Conservation (phyloP, 2,113 vertebrate species). For the Panthera tigris region DNA sequence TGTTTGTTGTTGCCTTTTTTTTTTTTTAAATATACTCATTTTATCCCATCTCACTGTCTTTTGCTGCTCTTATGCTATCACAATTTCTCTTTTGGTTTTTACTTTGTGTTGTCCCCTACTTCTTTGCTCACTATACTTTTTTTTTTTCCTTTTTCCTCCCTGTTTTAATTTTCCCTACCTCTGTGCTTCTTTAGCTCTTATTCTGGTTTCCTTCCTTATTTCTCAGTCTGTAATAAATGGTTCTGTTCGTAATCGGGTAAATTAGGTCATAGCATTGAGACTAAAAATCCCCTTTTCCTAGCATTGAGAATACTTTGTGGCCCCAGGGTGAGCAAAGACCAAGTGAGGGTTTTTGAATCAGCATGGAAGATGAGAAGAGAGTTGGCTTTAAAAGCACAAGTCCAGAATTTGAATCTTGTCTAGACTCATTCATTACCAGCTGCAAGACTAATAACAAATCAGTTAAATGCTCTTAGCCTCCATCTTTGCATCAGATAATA, state of each 20-base stretch:
- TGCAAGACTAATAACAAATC: not conserved
- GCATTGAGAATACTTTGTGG: not conserved
- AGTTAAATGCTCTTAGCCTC: not conserved
- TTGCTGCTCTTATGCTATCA: constrained; percentile 41
- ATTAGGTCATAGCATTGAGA: not conserved
- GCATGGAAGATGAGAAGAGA: not conserved
- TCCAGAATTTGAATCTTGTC: not conserved
- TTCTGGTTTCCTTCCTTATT: not conserved
- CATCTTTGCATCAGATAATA: not conserved
- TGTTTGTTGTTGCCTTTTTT: constrained; percentile 54
- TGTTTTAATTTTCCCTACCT: not conserved
- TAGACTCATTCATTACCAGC: not conserved
- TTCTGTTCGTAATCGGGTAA: not conserved
- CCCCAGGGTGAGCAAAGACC: not conserved
- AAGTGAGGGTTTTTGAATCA: not conserved
- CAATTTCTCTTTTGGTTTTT: not conserved
- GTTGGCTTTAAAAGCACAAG: not conserved
- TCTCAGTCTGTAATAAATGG: not conserved
- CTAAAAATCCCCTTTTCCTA: not conserved
- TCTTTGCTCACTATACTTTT: not conserved
- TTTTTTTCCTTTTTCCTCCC: fast-evolving
- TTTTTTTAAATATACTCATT: constrained; percentile 39
- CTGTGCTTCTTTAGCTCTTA: not conserved
- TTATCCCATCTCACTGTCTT: constrained; percentile 61
- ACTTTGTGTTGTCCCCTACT: not conserved